Base-by-base conservation (phyloP, 2,113 vertebrate species). In the Periophthalmodon schlosseri region DNA sequence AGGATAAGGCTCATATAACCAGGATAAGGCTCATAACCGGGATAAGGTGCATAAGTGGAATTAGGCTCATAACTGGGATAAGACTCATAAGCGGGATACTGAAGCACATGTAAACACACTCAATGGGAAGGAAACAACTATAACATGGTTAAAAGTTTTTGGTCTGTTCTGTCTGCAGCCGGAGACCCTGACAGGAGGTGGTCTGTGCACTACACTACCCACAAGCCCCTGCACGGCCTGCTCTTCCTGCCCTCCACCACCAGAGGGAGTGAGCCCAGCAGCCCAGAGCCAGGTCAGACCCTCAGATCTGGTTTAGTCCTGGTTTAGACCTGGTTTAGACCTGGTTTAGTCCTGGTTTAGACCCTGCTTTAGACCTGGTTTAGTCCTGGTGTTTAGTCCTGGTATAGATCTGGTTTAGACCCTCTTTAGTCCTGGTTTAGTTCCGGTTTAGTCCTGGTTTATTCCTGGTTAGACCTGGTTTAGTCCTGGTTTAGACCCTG, bases 191-290 rank as follows among this genome's bases (percentile, higher is more conserved):
- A 91, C 84, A 81, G 63, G 0, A 88, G 66, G 77, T 91, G 89
- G 89, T 87, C 88, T 0, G 86, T 91, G 46, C 87, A 87, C 82
- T 91, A 90, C 86, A 86, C 64, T 71, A 75, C 89, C 88, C 89
- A 91, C 77, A 90, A 90, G 75, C 74, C 88, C 44, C 87, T 83
- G 75, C 88, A 86, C 39, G 76, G 83, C 9, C 68, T 84, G 49
- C 28, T 75, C 24, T 91, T 91, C 78, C 70, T 89, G 57, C 81
- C 84, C 0, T 83, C 78, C 0, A 39, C 33, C 63, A 65, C 8
- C 87, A 80, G 15, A 71, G 60, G 20, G 68, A 52, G 4, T 73
- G 74, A 82, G 81, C 18, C 69, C 24, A 18, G 24, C 60, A 63
- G 60, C 28, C 63, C 63, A 20, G 72, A 87, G 50, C 78, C 34